phyloP scores from a whole-genome alignment of 2,797 vertebrate species.

The Prionace glauca region DNA sequence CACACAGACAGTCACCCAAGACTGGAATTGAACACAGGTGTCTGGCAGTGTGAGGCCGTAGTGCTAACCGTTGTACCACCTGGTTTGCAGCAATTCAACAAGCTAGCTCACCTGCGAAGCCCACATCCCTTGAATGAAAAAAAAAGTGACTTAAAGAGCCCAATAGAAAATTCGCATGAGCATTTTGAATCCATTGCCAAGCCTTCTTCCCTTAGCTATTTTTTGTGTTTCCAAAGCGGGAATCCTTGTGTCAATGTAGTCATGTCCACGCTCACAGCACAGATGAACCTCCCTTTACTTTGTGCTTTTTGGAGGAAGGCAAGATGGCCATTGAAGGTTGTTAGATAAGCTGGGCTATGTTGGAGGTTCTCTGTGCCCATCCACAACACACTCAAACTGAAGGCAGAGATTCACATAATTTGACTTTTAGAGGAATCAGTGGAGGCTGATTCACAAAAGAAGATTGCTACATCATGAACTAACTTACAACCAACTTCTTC shows the following conservation, averaged over 20 bases:
- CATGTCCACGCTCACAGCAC: neutral
- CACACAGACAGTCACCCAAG: too few species aligned
- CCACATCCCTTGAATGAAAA: too few species aligned
- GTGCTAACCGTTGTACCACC: too few species aligned
- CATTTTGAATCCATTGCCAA: neutral
- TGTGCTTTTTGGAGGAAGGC: neutral
- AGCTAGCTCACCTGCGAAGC: too few species aligned
- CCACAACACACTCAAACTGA: neutral
- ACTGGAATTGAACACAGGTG: too few species aligned
- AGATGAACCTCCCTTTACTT: neutral
- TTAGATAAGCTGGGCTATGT: neutral
- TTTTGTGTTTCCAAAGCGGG: neutral
- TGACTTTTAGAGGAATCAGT: neutral
- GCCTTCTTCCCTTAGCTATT: neutral
- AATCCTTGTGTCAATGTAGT: neutral
- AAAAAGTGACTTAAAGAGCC: neutral
- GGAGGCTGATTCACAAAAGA: neutral
- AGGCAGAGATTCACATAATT: neutral
- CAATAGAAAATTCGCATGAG: neutral
- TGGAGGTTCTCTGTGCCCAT: neutral
- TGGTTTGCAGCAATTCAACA: too few species aligned
- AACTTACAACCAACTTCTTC: neutral
- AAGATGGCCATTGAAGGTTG: neutral
- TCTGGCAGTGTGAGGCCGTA: too few species aligned
- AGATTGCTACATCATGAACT: neutral